phyloP scores from a whole-genome alignment of 2,888 invertebrate genomes.

The Gastracanthus pulcherrimus region DNA sequence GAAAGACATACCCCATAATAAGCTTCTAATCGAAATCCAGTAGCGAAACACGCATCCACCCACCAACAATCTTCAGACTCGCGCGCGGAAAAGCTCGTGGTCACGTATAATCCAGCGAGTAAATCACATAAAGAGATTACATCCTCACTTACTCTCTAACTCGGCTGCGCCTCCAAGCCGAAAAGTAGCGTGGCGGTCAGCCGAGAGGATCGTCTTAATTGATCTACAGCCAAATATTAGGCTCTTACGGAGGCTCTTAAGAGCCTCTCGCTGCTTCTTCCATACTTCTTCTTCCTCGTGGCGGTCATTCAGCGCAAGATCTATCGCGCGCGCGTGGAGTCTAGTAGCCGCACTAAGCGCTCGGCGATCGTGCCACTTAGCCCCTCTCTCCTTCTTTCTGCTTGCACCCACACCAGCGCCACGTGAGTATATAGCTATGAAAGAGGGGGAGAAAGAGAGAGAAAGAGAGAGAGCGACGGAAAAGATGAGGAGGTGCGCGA shows the following conservation, averaged over 20 bases:
- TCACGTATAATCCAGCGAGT: constrained; percentile 23
- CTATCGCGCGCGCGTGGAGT: constrained; percentile 61
- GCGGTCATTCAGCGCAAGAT: constrained; percentile 69
- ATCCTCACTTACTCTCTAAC: too few species aligned
- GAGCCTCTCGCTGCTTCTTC: constrained; percentile 16
- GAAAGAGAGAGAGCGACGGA: too few species aligned
- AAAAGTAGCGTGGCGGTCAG: not conserved
- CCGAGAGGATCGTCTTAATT: constrained; percentile 68
- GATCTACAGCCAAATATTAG: constrained; percentile 74
- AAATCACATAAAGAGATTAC: constrained; percentile 60
- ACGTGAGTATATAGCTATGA: too few species aligned
- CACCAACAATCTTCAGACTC: not conserved
- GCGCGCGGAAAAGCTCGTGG: not conserved
- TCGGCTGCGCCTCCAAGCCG: too few species aligned
- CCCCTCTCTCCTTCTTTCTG: constrained; percentile 44
- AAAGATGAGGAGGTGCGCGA: not conserved
- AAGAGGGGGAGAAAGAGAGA: too few species aligned
- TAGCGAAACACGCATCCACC: not conserved
- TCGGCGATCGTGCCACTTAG: constrained; percentile 72
- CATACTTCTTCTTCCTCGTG: constrained; percentile 43
- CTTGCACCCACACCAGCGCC: too few species aligned
- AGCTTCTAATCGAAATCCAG: not conserved
- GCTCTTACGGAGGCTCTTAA: constrained; percentile 62
- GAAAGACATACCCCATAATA: not conserved
- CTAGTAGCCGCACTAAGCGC: constrained; percentile 63